Evolutionary conservation across 2,888 invertebrate genomes (phyloP).

Genomic region (Teinopalpus imperialis): DNA sequence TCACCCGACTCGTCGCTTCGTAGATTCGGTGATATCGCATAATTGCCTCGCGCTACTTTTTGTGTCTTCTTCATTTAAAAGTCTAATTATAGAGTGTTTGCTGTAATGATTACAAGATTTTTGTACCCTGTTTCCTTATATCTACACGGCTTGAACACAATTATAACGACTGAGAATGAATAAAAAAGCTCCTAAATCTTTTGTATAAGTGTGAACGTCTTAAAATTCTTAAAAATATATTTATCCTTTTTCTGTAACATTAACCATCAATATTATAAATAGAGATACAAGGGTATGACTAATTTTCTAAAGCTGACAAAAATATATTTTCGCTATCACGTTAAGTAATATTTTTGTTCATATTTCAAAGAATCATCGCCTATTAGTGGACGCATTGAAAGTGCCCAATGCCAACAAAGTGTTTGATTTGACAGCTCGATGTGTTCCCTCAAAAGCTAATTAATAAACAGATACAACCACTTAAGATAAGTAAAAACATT

Average conservation of each 20-base stretch:
- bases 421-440: conserved; percentile 76
- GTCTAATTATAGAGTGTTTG: conserved; percentile 31
- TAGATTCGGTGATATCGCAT: conserved; percentile 56
- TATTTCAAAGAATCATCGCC: conserved; percentile 68
- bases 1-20: conserved; percentile 50
- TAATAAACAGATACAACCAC: conserved; percentile 82
- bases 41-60: conserved; percentile 50
- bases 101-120: conserved; percentile 30
- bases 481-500: conserved; percentile 82
- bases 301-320: background rate
- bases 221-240: background rate
- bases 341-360: conserved; percentile 27
- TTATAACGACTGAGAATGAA: conserved; percentile 1
- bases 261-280: too few relatives aligned
- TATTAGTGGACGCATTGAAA: conserved; percentile 53
- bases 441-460: conserved; percentile 73
- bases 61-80: conserved; percentile 28
- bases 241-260: too few relatives aligned
- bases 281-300: conserved; percentile 5
- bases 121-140: conserved; percentile 22
- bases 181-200: conserved; percentile 7
- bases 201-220: conserved; percentile 4
- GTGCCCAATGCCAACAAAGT: conserved; percentile 67
- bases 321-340: conserved; percentile 11
- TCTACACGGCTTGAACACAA: conserved; percentile 6